Evolutionary conservation across 2,113 vertebrate species (phyloP).

Genomic region (Proterorhinus semilunaris): DNA sequence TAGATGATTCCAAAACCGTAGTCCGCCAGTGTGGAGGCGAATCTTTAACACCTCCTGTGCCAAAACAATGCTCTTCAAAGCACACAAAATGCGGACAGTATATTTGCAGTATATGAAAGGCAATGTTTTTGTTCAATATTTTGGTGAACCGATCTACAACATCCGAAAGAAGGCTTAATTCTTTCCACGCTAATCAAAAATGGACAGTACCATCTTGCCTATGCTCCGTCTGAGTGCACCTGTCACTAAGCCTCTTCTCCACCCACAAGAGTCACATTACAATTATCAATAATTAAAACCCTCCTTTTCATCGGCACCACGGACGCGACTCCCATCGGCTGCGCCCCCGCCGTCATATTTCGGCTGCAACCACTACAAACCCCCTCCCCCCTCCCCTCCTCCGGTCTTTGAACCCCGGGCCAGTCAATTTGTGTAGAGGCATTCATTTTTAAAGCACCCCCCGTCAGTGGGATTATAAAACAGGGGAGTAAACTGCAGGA

Average conservation of each 20-base stretch:
- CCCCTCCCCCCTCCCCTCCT: not conserved
- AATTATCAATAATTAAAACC: slow-evolving; percentile 78
- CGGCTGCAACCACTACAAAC: not conserved
- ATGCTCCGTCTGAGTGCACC: not conserved
- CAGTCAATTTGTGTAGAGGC: slow-evolving; percentile 59
- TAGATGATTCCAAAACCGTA: no score
- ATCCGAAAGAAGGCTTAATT: not conserved
- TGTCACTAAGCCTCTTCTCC: slow-evolving; percentile 4
- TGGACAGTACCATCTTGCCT: not conserved
- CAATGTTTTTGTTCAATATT: not conserved
- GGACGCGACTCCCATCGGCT: slow-evolving; percentile 67
- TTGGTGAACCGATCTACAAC: not conserved
- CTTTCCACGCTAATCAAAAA: not conserved
- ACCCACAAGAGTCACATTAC: slow-evolving; percentile 67
- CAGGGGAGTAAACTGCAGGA: slow-evolving; percentile 21
- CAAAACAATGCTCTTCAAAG: no score
- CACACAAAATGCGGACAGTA: no score
- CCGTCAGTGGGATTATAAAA: slow-evolving; percentile 54
- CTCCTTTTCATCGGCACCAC: slow-evolving; percentile 66
- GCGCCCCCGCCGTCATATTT: slow-evolving; percentile 8
- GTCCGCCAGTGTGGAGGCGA: no score
- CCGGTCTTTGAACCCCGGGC: slow-evolving; percentile 5
- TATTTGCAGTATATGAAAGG: no score
- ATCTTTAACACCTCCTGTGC: no score
- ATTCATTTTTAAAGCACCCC: slow-evolving; percentile 71